These are phyloP conservation scores for Heteractis magnifica DNA, from an alignment of 92 coral and sea anemone species.

Conservation along the genomic window DNA sequence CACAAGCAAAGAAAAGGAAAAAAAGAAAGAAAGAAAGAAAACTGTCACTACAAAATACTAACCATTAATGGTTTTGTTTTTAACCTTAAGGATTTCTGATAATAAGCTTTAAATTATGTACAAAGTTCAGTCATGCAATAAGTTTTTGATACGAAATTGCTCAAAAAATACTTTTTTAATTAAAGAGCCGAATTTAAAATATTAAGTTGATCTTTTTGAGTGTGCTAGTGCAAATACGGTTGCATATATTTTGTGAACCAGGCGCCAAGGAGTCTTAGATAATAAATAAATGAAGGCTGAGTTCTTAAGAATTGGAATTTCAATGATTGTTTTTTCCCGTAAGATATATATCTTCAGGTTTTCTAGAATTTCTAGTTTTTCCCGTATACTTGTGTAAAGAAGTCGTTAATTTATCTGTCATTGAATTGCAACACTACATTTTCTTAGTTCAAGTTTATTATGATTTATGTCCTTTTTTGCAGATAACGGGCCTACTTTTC, in stretches of 20 bases:
- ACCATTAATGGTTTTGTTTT: background rate
- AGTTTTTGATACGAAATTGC: background rate
- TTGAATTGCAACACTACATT: background rate
- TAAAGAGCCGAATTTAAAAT: background rate
- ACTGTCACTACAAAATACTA: background rate
- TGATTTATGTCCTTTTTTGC: constrained; percentile 10
- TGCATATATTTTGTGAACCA: background rate
- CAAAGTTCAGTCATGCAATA: background rate
- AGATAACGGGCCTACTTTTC: constrained; percentile 77
- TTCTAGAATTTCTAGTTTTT: background rate
- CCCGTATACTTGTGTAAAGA: background rate
- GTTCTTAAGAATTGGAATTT: background rate
- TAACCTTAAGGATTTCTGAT: background rate
- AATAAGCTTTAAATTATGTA: background rate
- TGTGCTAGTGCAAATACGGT: background rate
- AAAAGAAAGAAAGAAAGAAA: background rate
- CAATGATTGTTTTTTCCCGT: background rate
- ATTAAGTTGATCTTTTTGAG: background rate
- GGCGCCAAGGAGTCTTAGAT: background rate
- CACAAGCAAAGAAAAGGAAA: background rate
- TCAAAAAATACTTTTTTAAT: background rate
- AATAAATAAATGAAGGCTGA: background rate
- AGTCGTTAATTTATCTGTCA: background rate
- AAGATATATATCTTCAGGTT: background rate
- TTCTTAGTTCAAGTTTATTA: background rate